Evolutionary conservation across 2,888 invertebrate species (phyloP).

Genomic region (Stegophylla sp.): DNA sequence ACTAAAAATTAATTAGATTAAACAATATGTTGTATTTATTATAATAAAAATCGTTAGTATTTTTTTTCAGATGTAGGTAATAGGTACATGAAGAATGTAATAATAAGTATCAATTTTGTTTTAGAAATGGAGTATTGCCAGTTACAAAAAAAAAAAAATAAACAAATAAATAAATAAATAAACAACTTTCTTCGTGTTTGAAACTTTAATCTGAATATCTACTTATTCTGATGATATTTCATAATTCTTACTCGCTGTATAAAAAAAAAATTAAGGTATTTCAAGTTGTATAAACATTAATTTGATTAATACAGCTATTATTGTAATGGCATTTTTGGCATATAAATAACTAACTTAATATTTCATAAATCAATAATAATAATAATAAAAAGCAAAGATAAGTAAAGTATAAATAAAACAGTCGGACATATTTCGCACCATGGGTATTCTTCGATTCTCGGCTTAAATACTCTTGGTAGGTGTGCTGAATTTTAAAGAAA

Average conservation of each 20-base stretch:
- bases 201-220: constrained; percentile 6
- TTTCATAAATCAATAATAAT: too few species aligned
- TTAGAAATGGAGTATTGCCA: constrained; percentile 16
- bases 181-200: constrained; percentile 5
- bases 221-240: constrained; percentile 13
- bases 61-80: background rate
- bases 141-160: too few species aligned
- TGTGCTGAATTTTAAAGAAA: too few species aligned
- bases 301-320: background rate
- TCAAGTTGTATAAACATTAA: background rate
- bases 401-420: too few species aligned
- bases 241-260: background rate
- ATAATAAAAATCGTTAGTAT: background rate
- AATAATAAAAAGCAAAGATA: too few species aligned
- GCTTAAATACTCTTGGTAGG: too few species aligned
- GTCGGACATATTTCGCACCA: too few species aligned
- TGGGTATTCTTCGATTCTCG: too few species aligned
- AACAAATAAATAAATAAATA: too few species aligned
- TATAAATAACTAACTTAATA: background rate
- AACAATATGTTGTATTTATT: constrained; percentile 17
- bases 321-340: constrained; percentile 8
- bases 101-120: background rate
- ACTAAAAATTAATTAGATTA: background rate
- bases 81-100: background rate
- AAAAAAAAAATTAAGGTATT: background rate